Conservation (phyloP, 1,140 invertebrate species). For the Cheumatopsyche charites region DNA sequence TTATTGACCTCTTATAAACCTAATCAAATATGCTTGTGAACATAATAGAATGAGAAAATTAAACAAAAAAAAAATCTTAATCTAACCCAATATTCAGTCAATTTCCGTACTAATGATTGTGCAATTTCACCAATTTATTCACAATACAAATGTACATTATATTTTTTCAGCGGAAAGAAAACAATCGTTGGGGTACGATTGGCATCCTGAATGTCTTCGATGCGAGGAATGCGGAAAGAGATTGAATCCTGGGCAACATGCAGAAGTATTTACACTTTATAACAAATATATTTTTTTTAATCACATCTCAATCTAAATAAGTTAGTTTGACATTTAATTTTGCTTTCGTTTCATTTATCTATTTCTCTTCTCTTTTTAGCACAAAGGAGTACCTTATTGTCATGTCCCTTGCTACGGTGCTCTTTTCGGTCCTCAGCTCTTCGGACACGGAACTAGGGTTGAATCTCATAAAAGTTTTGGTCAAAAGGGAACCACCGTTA, state of each 20-base stretch:
- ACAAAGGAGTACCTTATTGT: conserved; percentile 90
- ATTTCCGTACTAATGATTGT: too few species aligned
- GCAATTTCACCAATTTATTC: too few species aligned
- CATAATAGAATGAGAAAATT: too few species aligned
- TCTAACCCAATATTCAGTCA: too few species aligned
- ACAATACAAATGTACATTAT: too few species aligned
- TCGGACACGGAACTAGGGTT: conserved; percentile 85
- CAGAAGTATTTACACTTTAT: conserved; percentile 67
- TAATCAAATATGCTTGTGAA: too few species aligned
- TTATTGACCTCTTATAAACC: too few species aligned
- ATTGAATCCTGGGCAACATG: conserved; percentile 87
- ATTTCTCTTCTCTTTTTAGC: conserved; percentile 61
- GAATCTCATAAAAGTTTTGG: conserved; percentile 88
- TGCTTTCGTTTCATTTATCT: background rate
- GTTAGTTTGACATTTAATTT: too few species aligned
- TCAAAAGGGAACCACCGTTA: conserved; percentile 63
- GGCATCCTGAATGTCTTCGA: conserved; percentile 89
- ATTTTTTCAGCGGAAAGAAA: conserved; percentile 81
- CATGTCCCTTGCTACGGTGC: conserved; percentile 90
- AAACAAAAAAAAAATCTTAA: too few species aligned
- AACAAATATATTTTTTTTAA: too few species aligned
- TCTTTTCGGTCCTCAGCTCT: conserved; percentile 84
- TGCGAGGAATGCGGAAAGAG: conserved; percentile 91
- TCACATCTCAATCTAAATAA: too few species aligned
- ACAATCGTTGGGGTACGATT: conserved; percentile 89